Evolutionary conservation across 1,140 invertebrate genomes (phyloP).

Genomic region (Tribolium madens): DNA sequence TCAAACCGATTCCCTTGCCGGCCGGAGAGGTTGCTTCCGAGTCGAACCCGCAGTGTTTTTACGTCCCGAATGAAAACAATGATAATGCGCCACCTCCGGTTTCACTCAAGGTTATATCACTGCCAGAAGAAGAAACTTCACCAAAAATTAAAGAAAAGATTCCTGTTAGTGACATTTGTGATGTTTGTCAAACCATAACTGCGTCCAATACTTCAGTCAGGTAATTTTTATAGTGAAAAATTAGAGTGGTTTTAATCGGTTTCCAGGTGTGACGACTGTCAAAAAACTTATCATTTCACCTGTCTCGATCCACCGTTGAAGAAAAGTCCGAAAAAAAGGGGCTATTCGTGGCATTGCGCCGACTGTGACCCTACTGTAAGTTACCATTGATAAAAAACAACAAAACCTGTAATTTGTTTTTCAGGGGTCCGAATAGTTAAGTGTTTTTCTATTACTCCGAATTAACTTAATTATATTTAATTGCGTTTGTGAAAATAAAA

Average conservation of each 20-base stretch:
- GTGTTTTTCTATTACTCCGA: background rate
- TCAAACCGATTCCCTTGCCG: constrained; percentile 84
- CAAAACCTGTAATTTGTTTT: constrained; percentile 49
- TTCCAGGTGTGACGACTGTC: constrained; percentile 91
- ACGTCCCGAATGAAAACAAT: constrained; percentile 77
- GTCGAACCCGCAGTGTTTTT: constrained; percentile 77
- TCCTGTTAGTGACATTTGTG: constrained; percentile 69
- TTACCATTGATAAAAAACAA: too few relatives aligned
- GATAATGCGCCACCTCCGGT: constrained; percentile 71
- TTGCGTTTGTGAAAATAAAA: too few relatives aligned
- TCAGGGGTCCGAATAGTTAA: constrained; percentile 40
- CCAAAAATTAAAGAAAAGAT: background rate
- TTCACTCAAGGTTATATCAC: constrained; percentile 48
- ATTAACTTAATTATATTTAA: too few relatives aligned
- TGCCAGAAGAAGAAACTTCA: background rate
- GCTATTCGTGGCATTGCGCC: constrained; percentile 96
- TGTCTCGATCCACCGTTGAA: constrained; percentile 93
- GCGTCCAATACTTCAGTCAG: constrained; percentile 76
- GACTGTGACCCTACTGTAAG: constrained; percentile 92
- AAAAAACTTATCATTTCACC: constrained; percentile 89
- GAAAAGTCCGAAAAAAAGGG: constrained; percentile 92
- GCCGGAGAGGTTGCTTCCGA: constrained; percentile 74
- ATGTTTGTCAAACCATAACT: constrained; percentile 75
- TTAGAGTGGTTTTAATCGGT: constrained; percentile 1
- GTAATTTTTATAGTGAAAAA: constrained; percentile 63